These are phyloP conservation scores for Camponotus pennsylvanicus DNA, from an alignment of 1,140 invertebrate species.

Conservation along the genomic window DNA sequence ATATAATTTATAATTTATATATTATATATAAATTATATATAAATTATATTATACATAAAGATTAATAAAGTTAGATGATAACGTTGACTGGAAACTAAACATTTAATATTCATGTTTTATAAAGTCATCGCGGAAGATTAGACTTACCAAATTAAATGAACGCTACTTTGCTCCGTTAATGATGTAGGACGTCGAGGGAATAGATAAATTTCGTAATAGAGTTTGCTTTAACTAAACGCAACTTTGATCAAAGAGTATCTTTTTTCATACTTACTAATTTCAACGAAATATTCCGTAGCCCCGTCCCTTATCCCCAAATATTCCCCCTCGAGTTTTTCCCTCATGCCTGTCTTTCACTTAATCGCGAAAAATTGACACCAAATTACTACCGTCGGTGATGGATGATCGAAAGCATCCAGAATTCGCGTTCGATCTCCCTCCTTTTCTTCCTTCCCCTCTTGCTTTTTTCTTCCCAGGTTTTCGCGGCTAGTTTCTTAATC, in stretches of 20 bases:
- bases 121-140: not conserved
- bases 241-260: conserved; percentile 21
- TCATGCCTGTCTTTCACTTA: conserved; percentile 54
- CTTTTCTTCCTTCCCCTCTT: not conserved
- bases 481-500: conserved; percentile 51
- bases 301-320: not conserved
- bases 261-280: conserved; percentile 13
- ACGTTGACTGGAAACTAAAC: not conserved
- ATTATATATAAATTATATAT: too few relatives aligned
- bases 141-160: not conserved
- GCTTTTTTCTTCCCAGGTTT: too few relatives aligned
- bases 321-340: not conserved
- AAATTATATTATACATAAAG: too few relatives aligned
- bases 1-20: not conserved
- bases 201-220: conserved; percentile 32
- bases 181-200: conserved; percentile 11
- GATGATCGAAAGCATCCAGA: conserved; percentile 58
- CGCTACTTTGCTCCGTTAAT: conserved; percentile 31
- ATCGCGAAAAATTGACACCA: conserved; percentile 63
- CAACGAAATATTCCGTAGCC: not conserved
- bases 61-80: not conserved
- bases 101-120: conserved; percentile 26
- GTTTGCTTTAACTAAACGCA: conserved; percentile 12
- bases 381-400: conserved; percentile 60
- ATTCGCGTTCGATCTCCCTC: conserved; percentile 43